Conservation (phyloP, 2,797 vertebrate genomes). For the Myotis planiceps region DNA sequence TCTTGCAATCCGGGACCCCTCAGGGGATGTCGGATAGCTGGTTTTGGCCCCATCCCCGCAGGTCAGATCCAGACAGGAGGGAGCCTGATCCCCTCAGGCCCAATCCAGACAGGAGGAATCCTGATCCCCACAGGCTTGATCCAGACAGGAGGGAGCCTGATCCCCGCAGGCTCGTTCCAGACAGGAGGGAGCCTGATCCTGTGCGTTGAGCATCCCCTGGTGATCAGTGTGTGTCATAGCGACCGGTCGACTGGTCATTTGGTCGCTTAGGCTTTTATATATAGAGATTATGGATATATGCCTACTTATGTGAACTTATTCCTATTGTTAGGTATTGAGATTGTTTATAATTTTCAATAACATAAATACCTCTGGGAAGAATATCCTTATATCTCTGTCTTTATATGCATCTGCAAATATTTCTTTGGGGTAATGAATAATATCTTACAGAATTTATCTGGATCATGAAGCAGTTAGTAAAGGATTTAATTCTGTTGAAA, state of each 20-base stretch:
- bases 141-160: no score
- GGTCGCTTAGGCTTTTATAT: not conserved
- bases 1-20: no score
- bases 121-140: rapidly evolving
- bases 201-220: no score
- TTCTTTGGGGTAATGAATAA: not conserved
- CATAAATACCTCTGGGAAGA: not conserved
- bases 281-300: not conserved
- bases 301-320: not conserved
- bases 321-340: not conserved
- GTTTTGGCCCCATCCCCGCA: no score
- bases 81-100: no score
- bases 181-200: no score
- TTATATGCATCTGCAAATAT: not conserved
- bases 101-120: no score
- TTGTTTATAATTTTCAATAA: not conserved
- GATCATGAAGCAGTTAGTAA: not conserved
- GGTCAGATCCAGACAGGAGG: no score
- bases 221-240: no score
- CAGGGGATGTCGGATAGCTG: no score
- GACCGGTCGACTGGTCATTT: no score
- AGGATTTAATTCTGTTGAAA: not conserved
- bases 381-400: not conserved
- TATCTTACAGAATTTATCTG: not conserved
- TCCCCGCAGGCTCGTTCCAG: no score